Base-by-base conservation (phyloP, 1,140 invertebrate genomes). In the Rhyacophila brunnea region DNA sequence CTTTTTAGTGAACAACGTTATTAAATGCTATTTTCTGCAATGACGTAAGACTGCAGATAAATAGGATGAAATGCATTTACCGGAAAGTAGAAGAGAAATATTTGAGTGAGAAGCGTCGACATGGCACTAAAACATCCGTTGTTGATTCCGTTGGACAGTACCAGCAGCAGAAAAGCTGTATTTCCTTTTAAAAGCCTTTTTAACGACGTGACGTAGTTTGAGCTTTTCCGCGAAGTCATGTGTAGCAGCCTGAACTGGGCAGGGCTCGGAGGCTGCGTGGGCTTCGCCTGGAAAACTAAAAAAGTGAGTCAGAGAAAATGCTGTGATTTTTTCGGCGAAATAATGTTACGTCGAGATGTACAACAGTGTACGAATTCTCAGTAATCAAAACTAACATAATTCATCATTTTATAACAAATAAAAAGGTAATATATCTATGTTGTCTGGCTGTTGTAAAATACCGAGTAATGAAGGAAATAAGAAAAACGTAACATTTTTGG, bases 211-310 rank as follows among this genome's bases (percentile, higher is more conserved):
- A 59, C 13, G 20, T 63, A 63, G 15, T 28, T 53, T 7, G 14
- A n/a, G 0, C 40, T 19, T 28, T 50, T 15, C 14, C 10, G 14
- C 17, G 45, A 45, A 17, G 20, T 14, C 7, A 36, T 13, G 7
- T 52, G 38, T 7, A 34, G 50, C 46, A 62, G 53, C 11, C 38
- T 19, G 2, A 66, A 28, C 53, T 73, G 71, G 1, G 68, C 68
- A 32, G 70, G 62, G 69, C 79, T 84, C 2, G 86, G 86, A 10
- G 87, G 84, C 2, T 71, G 63, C 15, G 68, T 65, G 1, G 86
- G 86, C 56, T 72, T 72, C 23, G 82, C 77, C 58, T 79, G 71
- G 68, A 88, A 87, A 63, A 85, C 83, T 84, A 18, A 66, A 60
- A 45, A 19, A 57, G 10, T 55, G 7, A 3, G 1, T 15, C 9